Percentiles rank a stretch among this genome's conserved stretches.
These are phyloP conservation scores for Lepidurus packardi DNA, from an alignment of 1,140 invertebrate genomes.

Conservation along the genomic window DNA sequence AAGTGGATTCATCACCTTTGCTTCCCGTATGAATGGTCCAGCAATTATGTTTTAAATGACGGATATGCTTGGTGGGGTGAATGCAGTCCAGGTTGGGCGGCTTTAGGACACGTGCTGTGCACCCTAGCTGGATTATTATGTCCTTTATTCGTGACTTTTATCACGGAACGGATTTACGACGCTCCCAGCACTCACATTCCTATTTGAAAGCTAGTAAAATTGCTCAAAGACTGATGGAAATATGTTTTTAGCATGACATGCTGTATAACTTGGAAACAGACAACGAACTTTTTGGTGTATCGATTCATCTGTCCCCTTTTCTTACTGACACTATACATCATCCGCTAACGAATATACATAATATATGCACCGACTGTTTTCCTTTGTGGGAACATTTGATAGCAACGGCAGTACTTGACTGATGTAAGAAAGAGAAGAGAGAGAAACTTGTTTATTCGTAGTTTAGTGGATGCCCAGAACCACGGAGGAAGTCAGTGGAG, in stretches of 20 bases:
- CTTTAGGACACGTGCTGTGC: slow-evolving; percentile 1
- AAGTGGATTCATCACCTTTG: slow-evolving; percentile 13
- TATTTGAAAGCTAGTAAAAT: neutral
- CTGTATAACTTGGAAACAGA: neutral
- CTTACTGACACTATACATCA: neutral
- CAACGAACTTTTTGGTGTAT: neutral
- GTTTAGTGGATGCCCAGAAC: too few species aligned
- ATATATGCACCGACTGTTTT: neutral
- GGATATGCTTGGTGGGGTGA: neutral
- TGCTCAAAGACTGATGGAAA: neutral
- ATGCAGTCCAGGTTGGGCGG: slow-evolving; percentile 20
- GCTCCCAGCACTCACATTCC: neutral
- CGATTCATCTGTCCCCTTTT: slow-evolving; percentile 5
- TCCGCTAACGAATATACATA: neutral
- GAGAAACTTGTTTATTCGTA: too few species aligned
- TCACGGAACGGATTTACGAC: slow-evolving; percentile 1
- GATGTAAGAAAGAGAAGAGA: too few species aligned
- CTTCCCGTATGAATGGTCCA: neutral
- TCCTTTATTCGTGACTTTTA: slow-evolving; percentile 6
- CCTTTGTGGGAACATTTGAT: neutral
- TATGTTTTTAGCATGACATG: neutral
- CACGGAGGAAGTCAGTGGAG: too few species aligned
- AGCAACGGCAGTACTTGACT: too few species aligned
- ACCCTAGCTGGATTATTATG: slow-evolving; percentile 11
- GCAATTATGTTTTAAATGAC: neutral